phyloP scores from a whole-genome alignment of 2,113 vertebrate genomes.

The Neoarius graeffei region DNA sequence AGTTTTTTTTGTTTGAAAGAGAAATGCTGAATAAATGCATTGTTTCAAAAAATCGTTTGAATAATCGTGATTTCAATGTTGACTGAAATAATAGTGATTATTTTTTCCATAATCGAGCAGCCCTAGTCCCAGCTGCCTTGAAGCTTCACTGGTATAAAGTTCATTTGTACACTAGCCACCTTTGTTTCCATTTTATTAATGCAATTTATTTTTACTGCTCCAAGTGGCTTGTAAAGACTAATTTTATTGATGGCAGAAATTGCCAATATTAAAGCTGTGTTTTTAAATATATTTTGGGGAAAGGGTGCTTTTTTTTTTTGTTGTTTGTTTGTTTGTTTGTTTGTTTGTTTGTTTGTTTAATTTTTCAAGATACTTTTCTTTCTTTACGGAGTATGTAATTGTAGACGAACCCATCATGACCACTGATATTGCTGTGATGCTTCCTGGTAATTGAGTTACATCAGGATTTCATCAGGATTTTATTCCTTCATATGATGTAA shows the following conservation, averaged over 20 bases:
- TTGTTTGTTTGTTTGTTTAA: background rate
- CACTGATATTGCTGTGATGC: background rate
- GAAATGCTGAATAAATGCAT: no score
- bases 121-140: background rate
- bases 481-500: background rate
- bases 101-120: no score
- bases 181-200: background rate
- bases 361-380: background rate
- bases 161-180: background rate
- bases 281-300: background rate
- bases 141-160: background rate
- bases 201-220: constrained; percentile 9
- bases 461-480: background rate
- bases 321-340: background rate
- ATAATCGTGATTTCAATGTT: no score
- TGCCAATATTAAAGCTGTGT: background rate
- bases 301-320: background rate
- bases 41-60: no score
- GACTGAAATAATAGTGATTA: no score
- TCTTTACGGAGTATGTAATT: background rate
- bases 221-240: background rate
- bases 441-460: background rate
- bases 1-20: no score
- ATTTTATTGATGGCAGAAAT: background rate
- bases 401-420: background rate